Conservation (phyloP, 2,113 vertebrate species). For the Aix galericulata region DNA sequence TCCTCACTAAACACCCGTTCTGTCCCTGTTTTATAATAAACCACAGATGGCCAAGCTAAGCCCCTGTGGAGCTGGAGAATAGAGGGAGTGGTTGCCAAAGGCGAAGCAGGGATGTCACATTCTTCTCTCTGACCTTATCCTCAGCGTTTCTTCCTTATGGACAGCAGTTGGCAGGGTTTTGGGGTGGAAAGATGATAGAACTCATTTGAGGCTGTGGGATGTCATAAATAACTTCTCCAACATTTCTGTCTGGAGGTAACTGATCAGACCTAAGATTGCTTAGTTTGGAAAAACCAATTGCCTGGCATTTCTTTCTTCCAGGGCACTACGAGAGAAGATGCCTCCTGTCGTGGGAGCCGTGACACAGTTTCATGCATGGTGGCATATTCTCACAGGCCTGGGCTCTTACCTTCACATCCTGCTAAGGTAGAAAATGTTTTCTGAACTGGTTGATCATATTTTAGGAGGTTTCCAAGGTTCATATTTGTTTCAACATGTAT, state of each 20-base stretch:
- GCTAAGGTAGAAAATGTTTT: constrained; percentile 83
- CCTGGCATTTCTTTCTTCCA: constrained; percentile 42
- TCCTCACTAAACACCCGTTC: neutral
- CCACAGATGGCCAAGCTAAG: neutral
- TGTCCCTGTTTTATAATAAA: neutral
- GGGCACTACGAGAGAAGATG: constrained; percentile 83
- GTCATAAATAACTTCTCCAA: neutral
- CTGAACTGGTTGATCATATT: neutral
- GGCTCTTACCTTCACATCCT: constrained; percentile 97
- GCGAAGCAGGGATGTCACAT: neutral
- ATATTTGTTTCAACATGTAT: neutral
- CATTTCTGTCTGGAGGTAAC: neutral
- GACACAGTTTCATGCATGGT: constrained; percentile 98
- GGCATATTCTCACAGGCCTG: constrained; percentile 97
- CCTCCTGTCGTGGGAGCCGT: constrained; percentile 86
- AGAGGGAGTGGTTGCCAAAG: neutral
- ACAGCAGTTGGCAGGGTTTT: neutral
- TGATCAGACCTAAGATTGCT: neutral
- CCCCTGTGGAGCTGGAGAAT: neutral
- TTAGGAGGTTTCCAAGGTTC: neutral
- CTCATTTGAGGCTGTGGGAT: neutral
- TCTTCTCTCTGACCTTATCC: neutral
- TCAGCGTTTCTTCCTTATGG: neutral
- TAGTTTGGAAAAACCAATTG: neutral
- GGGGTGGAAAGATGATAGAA: neutral